Percentiles rank a stretch among this genome's conserved stretches.
Evolutionary conservation across 2,888 invertebrate species (phyloP).

Genomic region (Glaucopsyche alexis): DNA sequence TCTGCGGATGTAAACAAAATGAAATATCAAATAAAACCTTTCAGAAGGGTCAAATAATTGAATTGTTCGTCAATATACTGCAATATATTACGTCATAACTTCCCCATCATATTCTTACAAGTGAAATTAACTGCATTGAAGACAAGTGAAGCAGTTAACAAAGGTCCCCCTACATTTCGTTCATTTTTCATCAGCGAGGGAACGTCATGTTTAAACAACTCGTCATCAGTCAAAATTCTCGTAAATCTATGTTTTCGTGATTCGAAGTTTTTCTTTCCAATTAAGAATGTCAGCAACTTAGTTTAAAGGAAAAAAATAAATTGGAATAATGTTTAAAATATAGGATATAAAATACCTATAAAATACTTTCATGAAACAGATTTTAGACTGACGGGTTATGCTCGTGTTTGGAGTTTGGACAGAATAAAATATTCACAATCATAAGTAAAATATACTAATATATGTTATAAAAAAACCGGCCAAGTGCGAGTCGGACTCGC

Average conservation of each 20-base stretch:
- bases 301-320: neutral
- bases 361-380: too few species aligned
- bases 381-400: too few species aligned
- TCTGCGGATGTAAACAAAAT: neutral
- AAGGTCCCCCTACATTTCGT: neutral
- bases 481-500: too few species aligned
- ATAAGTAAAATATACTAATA: too few species aligned
- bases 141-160: conserved; percentile 20
- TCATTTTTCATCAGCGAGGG: conserved; percentile 12
- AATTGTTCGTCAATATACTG: neutral
- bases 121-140: conserved; percentile 14
- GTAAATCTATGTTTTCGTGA: conserved; percentile 18
- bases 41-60: neutral
- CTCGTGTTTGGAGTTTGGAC: too few species aligned
- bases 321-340: neutral
- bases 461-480: too few species aligned
- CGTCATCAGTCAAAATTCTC: conserved; percentile 15
- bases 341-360: too few species aligned
- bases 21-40: neutral
- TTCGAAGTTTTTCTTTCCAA: neutral
- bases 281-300: neutral
- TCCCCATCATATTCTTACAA: neutral
- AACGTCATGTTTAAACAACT: conserved; percentile 9
- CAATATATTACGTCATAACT: neutral
- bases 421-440: too few species aligned